Conservation (phyloP, 2,113 vertebrate genomes). For the Mastomys coucha region DNA sequence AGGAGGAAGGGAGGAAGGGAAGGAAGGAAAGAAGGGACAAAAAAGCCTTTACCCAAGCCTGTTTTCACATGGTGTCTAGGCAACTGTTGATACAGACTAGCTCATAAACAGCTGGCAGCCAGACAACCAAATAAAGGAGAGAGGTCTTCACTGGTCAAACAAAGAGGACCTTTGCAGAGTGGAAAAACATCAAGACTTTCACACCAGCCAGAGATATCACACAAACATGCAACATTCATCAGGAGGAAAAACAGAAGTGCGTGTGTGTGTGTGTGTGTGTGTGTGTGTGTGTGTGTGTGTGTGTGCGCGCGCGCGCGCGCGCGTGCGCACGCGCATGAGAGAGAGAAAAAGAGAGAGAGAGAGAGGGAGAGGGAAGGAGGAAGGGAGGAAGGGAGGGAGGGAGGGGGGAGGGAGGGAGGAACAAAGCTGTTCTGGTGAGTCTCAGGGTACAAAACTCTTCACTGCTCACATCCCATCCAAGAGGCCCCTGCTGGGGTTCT, state of each 20-base stretch:
- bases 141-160: neutral
- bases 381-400: too few species aligned
- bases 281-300: neutral
- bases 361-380: too few species aligned
- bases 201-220: constrained; percentile 30
- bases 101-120: neutral
- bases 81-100: constrained; percentile 38
- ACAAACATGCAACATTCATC: neutral
- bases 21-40: constrained; percentile 38
- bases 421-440: constrained; percentile 39
- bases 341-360: too few species aligned
- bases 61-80: constrained; percentile 63
- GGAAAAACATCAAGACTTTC: neutral
- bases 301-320: too few species aligned
- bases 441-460: neutral
- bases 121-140: neutral
- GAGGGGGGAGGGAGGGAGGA: neutral
- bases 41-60: constrained; percentile 48
- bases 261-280: neutral
- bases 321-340: too few species aligned
- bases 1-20: neutral
- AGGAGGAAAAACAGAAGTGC: neutral
- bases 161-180: neutral
- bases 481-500: neutral
- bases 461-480: neutral